Base-by-base conservation (phyloP, 2,797 vertebrate species). In the Poecilia picta region DNA sequence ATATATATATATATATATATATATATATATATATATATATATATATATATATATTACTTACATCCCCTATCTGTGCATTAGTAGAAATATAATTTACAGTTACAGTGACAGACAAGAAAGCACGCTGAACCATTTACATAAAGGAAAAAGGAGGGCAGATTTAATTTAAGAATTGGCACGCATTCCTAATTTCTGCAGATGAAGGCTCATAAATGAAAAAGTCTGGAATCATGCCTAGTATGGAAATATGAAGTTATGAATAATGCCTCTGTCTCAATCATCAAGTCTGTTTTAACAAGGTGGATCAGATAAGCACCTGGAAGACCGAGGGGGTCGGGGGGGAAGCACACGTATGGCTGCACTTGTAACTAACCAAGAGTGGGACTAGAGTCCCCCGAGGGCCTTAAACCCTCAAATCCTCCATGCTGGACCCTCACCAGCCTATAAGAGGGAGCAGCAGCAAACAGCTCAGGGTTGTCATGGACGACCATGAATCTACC, bases 111-210 rank as follows among this genome's bases (percentile, higher is more conserved):
- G 79, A 91, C 81, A 88, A 86, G 84, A 85, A 86, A 83, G 49
- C 88, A 94, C 57, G 88, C 87, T 90, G 90, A 92, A 90, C 91
- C 93, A 94, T 95, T 95, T 94, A 94, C 93, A 93, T 71, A 81
- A 89, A 92, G 86, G 85, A 92, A 95, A 41, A 95, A 95, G 87
- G 92, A 92, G 96, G 96, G 95, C 96, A 97, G 96, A 97, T 97
- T 98, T 98, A 97, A 99, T 99, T 98, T 97, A 97, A 97, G 96
- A 98, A 97, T 97, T 99, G 98, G 98, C 97, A 96, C 95, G 90
- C 92, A 79, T 95, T 96, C 93, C 94, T 96, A 95, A 95, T 97
- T 96, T 96, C 96, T 96, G 96, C 95, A 95, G 89, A 97, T 96
- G 96, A 98, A 98, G 97, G 95, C 96, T 97, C 95, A 94, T 97